Evolutionary conservation across 2,888 invertebrate genomes (phyloP).

Genomic region (Rhingia rostrata): DNA sequence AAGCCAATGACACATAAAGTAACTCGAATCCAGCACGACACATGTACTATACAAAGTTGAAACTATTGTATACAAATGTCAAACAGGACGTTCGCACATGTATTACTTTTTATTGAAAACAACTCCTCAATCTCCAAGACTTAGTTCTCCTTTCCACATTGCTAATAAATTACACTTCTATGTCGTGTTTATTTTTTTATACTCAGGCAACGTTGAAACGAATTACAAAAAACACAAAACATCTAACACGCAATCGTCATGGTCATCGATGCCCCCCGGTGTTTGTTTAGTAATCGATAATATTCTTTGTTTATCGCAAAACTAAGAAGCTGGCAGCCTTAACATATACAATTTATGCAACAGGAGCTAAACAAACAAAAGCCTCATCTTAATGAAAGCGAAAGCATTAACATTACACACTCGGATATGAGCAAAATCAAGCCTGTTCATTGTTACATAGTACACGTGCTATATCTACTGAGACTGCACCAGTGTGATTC

Average conservation of each 20-base stretch:
- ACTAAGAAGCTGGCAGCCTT: too few species aligned
- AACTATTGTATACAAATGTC: too few species aligned
- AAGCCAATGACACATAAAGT: too few species aligned
- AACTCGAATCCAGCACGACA: too few species aligned
- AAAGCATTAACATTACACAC: slow-evolving; percentile 6
- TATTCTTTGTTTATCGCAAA: too few species aligned
- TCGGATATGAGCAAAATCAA: background rate
- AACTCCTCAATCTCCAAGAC: too few species aligned
- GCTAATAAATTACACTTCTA: background rate
- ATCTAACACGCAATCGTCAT: slow-evolving; percentile 1
- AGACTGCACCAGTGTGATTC: slow-evolving; percentile 13
- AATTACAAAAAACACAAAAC: background rate
- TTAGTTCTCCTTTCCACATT: too few species aligned
- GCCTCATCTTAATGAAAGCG: slow-evolving; percentile 5
- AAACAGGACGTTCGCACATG: too few species aligned
- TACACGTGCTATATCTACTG: slow-evolving; percentile 5
- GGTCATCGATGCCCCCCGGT: background rate
- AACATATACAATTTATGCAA: background rate
- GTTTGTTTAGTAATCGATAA: too few species aligned
- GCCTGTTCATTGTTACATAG: slow-evolving; percentile 2
- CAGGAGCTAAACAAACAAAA: background rate
- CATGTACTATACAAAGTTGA: too few species aligned
- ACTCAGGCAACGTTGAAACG: background rate
- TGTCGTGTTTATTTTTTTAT: background rate
- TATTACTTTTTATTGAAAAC: too few species aligned